Conservation (phyloP, 2,797 vertebrate species). For the Coluber constrictor region DNA sequence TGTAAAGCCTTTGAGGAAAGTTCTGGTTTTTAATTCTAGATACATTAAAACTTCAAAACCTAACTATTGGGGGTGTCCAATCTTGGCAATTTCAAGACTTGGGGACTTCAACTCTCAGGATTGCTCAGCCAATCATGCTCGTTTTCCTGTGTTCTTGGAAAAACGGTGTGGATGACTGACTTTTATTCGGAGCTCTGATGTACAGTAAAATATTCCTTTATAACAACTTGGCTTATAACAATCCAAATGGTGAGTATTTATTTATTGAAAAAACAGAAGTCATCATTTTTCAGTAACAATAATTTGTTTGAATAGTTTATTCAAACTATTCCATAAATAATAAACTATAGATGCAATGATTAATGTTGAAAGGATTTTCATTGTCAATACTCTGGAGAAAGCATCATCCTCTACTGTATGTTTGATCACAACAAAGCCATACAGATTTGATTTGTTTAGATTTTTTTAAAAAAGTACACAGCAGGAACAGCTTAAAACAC, state of each 20-base stretch:
- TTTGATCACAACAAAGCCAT: constrained; percentile 16
- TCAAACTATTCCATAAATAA: constrained; percentile 49
- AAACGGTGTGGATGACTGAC: background rate
- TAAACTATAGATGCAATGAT: constrained; percentile 50
- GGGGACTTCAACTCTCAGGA: too few species aligned
- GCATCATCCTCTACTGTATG: constrained; percentile 14
- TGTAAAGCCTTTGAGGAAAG: background rate
- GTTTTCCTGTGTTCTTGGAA: background rate
- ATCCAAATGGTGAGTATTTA: constrained; percentile 46
- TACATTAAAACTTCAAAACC: background rate
- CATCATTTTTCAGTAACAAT: constrained; percentile 44
- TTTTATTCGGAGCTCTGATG: constrained; percentile 40
- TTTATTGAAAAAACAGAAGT: constrained; percentile 46
- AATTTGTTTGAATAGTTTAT: constrained; percentile 41
- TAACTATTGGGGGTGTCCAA: background rate
- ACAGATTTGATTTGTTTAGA: constrained; percentile 36
- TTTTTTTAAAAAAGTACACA: background rate
- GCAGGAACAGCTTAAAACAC: background rate
- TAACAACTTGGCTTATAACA: constrained; percentile 33
- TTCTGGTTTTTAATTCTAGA: background rate
- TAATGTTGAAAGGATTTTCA: constrained; percentile 45
- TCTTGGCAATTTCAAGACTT: background rate
- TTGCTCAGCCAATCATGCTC: background rate
- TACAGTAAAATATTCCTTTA: constrained; percentile 39
- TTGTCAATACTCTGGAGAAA: constrained; percentile 43